Conservation (phyloP, 1,140 invertebrate species). For the Euborellia annulipes region DNA sequence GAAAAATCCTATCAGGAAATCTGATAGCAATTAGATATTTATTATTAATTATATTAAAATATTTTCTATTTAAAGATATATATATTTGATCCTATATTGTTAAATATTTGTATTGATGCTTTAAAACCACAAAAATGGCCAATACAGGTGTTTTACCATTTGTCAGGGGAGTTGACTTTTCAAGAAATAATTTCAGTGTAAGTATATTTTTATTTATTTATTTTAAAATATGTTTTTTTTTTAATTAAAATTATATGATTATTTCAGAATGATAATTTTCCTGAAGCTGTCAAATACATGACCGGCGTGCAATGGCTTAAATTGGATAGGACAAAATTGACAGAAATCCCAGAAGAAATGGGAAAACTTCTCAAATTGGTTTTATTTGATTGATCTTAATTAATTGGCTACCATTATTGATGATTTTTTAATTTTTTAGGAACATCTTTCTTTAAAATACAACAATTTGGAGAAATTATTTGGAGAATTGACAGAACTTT, state of each 20-base stretch:
- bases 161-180: slow-evolving; percentile 93
- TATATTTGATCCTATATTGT: no score
- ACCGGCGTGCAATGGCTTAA: slow-evolving; percentile 97
- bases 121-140: slow-evolving; percentile 49
- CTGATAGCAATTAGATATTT: no score
- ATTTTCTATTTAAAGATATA: no score
- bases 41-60: no score
- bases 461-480: slow-evolving; percentile 86
- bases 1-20: no score
- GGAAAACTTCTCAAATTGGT: slow-evolving; percentile 87
- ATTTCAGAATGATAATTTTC: slow-evolving; percentile 61
- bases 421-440: slow-evolving; percentile 35
- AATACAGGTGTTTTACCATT: slow-evolving; percentile 94
- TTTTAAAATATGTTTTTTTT: no score
- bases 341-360: slow-evolving; percentile 84
- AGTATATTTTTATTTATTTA: slow-evolving; percentile 33
- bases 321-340: slow-evolving; percentile 76
- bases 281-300: slow-evolving; percentile 84
- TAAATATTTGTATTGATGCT: no score
- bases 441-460: slow-evolving; percentile 80
- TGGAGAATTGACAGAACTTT: slow-evolving; percentile 80
- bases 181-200: slow-evolving; percentile 94
- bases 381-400: slow-evolving; percentile 12
- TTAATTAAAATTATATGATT: no score
- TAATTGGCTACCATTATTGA: no score